Evolutionary conservation across 2,888 invertebrate species (phyloP).

Genomic region (Macrosoma leucophasiata): DNA sequence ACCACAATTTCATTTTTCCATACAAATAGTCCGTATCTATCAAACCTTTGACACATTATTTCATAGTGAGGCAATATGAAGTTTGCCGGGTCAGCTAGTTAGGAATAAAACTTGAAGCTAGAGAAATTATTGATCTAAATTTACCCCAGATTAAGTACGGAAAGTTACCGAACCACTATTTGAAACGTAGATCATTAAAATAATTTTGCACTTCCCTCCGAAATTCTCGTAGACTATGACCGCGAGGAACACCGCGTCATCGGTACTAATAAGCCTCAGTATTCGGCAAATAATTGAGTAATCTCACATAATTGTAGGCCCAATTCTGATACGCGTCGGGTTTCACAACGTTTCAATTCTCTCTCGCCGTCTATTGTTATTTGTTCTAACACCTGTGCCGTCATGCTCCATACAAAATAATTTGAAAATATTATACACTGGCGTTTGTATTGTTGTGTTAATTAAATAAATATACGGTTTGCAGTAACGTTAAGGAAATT

Average conservation of each 20-base stretch:
- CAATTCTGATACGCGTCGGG: slow-evolving; percentile 25
- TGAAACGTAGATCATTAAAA: too few relatives aligned
- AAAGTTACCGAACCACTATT: too few relatives aligned
- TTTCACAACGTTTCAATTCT: slow-evolving; percentile 19
- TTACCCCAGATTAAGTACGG: too few relatives aligned
- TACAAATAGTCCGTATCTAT: too few relatives aligned
- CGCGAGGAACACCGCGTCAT: slow-evolving; percentile 54
- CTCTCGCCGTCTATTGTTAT: slow-evolving; percentile 11
- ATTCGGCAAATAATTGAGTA: slow-evolving; percentile 50
- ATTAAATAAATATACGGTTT: slow-evolving; percentile 36
- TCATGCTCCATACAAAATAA: too few relatives aligned
- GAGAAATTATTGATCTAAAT: too few relatives aligned
- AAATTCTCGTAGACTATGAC: slow-evolving; percentile 22
- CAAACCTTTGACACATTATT: too few relatives aligned
- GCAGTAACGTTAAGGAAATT: too few relatives aligned
- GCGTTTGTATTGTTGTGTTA: slow-evolving; percentile 32
- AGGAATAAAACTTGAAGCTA: too few relatives aligned
- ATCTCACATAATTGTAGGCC: slow-evolving; percentile 36
- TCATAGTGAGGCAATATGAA: too few relatives aligned
- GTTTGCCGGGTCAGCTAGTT: too few relatives aligned
- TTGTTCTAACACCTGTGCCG: slow-evolving; percentile 24
- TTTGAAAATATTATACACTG: slow-evolving; percentile 42
- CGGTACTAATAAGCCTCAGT: slow-evolving; percentile 59
- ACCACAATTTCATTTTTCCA: too few relatives aligned
- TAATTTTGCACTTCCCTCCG: slow-evolving; percentile 4